Evolutionary conservation across 2,113 vertebrate species (phyloP).

Genomic region (Strix aluco): DNA sequence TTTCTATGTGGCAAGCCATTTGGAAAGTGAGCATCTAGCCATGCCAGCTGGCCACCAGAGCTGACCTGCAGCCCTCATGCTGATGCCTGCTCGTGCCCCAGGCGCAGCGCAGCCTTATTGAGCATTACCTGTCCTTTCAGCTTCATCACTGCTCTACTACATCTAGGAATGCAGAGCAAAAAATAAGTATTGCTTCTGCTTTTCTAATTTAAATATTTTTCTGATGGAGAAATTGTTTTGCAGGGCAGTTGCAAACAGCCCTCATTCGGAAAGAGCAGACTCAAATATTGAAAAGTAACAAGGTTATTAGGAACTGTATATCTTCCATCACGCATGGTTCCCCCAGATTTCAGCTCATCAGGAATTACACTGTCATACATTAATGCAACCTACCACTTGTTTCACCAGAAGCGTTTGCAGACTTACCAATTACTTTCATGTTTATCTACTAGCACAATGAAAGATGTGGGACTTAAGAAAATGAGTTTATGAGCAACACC

Average conservation of each 20-base stretch:
- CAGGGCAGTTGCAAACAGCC: neutral
- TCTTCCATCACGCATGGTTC: too few relatives aligned
- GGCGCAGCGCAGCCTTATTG: rapidly evolving
- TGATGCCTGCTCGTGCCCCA: neutral
- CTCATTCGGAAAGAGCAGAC: neutral
- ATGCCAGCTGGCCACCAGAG: neutral
- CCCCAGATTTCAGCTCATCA: neutral
- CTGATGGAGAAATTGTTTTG: neutral
- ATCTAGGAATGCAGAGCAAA: neutral
- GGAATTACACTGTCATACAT: neutral
- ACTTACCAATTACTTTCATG: neutral
- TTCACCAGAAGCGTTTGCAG: neutral
- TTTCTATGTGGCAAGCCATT: neutral
- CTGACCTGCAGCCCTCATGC: neutral
- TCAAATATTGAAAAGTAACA: neutral
- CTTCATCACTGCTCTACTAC: neutral
- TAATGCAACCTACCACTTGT: neutral
- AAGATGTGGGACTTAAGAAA: neutral
- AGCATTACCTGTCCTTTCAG: neutral
- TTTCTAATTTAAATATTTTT: neutral
- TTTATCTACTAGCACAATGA: neutral
- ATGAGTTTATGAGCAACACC: neutral
- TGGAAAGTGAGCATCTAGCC: neutral
- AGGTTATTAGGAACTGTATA: neutral
- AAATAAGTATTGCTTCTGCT: neutral